phyloP scores from a whole-genome alignment of 1,140 invertebrate species.

The Penaeus japonicus region DNA sequence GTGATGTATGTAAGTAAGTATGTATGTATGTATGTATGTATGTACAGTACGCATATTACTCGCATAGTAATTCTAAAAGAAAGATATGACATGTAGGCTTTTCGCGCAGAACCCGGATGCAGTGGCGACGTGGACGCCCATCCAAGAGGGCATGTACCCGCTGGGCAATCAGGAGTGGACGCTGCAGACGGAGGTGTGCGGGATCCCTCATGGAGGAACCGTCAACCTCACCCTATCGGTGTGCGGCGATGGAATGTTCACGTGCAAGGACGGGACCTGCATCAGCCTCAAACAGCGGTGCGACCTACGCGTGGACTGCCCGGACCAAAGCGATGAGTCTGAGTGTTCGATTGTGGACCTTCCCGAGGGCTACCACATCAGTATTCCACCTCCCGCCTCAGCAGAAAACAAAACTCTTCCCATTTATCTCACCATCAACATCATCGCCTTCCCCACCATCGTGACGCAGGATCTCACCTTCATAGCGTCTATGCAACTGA shows the following conservation, averaged over 20 bases:
- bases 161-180: constrained; percentile 37
- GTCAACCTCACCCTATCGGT: constrained; percentile 60
- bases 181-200: not conserved
- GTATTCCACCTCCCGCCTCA: constrained; percentile 45
- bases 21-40: not conserved
- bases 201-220: not conserved
- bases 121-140: constrained; percentile 7
- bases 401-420: not conserved
- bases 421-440: constrained; percentile 36
- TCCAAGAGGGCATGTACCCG: not conserved
- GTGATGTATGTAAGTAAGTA: not conserved
- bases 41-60: not conserved
- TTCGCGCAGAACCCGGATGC: not conserved
- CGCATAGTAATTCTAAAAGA: not conserved
- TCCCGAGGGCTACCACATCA: constrained; percentile 37
- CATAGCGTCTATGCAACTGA: constrained; percentile 20
- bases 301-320: constrained; percentile 81
- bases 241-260: constrained; percentile 82
- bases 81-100: not conserved
- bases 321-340: constrained; percentile 88
- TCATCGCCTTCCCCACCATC: constrained; percentile 52
- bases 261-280: constrained; percentile 90
- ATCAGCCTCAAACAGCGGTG: constrained; percentile 83
- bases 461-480: constrained; percentile 54
- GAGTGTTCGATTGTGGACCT: constrained; percentile 70